Evolutionary conservation across 2,113 vertebrate genomes (phyloP).

Genomic region (Bos taurus): DNA sequence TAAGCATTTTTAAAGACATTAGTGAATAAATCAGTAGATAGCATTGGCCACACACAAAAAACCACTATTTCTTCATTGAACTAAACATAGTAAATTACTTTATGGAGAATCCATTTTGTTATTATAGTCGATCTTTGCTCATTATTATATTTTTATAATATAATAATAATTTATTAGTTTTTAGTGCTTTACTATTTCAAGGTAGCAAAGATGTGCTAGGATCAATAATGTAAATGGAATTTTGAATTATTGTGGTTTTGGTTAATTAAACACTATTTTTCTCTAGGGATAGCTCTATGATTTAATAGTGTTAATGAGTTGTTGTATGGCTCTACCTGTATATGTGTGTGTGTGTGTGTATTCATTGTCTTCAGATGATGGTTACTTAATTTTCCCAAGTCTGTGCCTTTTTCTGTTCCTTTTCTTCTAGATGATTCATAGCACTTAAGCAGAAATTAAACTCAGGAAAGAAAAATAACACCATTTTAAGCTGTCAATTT

Average conservation of each 20-base stretch:
- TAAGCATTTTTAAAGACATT: neutral
- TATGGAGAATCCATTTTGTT: neutral
- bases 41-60: neutral
- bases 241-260: slow-evolving; percentile 8
- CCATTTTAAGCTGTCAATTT: neutral
- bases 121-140: neutral
- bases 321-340: neutral
- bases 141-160: neutral
- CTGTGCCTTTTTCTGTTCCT: neutral
- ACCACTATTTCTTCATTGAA: neutral
- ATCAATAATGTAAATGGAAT: neutral
- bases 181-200: neutral
- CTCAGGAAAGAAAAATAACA: neutral
- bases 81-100: neutral
- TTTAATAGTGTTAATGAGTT: neutral
- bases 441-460: neutral
- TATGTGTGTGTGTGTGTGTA: neutral
- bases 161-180: neutral
- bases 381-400: neutral
- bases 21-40: neutral
- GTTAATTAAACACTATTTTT: neutral
- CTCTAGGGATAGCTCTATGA: neutral
- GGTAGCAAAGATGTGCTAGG: neutral
- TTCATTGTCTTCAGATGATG: neutral
- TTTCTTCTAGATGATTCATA: neutral